Percentiles rank a stretch among this genome's conserved stretches.
These are phyloP conservation scores for Cryptus armator DNA, from an alignment of 2,888 invertebrate species.

Conservation along the genomic window DNA sequence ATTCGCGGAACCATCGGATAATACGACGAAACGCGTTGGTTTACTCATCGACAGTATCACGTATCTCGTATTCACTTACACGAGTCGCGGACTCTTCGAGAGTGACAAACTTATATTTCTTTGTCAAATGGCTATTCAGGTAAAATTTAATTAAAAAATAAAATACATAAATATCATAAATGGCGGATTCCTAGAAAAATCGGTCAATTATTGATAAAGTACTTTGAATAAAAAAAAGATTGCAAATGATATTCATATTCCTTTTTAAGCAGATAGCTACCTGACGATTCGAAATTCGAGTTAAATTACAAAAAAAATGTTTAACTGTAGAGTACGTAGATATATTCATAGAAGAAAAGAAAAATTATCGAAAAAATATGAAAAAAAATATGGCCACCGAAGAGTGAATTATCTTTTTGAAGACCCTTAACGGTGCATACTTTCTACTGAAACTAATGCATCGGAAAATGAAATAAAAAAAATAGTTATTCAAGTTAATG, in stretches of 20 bases:
- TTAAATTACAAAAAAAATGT: too few species aligned
- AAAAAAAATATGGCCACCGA: too few species aligned
- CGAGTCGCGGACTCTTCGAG: slow-evolving; percentile 96
- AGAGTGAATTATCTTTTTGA: too few species aligned
- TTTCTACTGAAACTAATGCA: too few species aligned
- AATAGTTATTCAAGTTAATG: too few species aligned
- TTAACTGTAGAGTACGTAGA: too few species aligned
- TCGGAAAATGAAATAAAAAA: too few species aligned
- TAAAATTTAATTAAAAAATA: slow-evolving; percentile 77
- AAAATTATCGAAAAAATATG: too few species aligned
- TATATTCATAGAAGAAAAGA: too few species aligned
- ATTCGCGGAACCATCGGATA: slow-evolving; percentile 89
- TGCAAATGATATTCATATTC: background rate
- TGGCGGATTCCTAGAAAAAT: background rate
- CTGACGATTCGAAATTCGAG: too few species aligned
- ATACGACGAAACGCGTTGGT: slow-evolving; percentile 90
- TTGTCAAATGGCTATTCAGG: slow-evolving; percentile 94
- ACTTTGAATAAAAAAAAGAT: background rate
- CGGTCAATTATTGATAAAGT: background rate
- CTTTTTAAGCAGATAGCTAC: background rate
- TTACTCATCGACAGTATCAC: slow-evolving; percentile 95
- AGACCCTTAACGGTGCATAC: too few species aligned
- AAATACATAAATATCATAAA: background rate
- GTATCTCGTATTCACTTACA: slow-evolving; percentile 94
- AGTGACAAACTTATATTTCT: slow-evolving; percentile 96